phyloP scores from a whole-genome alignment of 2,888 invertebrate species.

The Corythucha ciliata region DNA sequence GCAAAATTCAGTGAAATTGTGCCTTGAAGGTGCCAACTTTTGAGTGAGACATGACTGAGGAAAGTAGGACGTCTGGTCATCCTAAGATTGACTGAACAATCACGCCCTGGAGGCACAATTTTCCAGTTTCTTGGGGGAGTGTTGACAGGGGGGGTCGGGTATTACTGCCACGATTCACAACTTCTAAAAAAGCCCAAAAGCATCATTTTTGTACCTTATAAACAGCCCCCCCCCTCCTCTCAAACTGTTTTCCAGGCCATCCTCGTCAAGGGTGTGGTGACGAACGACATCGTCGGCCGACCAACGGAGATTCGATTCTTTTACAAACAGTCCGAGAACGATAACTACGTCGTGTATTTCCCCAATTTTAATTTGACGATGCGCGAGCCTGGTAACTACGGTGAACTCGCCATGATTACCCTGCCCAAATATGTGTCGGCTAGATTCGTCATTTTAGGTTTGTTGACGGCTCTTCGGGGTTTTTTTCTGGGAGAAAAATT shows the following conservation, averaged over 20 bases:
- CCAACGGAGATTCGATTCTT: conserved; percentile 95
- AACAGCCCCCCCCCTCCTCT: no score
- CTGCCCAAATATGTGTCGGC: conserved; percentile 89
- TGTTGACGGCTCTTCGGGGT: conserved; percentile 9
- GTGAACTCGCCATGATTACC: conserved; percentile 91
- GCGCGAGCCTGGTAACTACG: conserved; percentile 93
- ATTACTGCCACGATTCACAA: no score
- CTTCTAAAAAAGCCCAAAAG: no score
- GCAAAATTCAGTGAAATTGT: no score
- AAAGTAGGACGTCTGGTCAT: no score
- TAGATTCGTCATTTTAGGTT: conserved; percentile 73
- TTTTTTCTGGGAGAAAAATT: background rate
- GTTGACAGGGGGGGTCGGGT: no score
- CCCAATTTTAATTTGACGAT: conserved; percentile 92
- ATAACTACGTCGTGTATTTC: conserved; percentile 94
- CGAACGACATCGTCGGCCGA: conserved; percentile 87
- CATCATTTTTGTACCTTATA: conserved; percentile 2
- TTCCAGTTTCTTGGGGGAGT: no score
- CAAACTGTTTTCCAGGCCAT: conserved; percentile 50
- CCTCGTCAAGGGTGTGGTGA: conserved; percentile 86
- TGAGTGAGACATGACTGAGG: no score
- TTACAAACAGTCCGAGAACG: conserved; percentile 87
- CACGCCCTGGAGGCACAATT: no score
- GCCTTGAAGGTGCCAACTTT: no score
- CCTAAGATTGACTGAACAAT: no score